These are phyloP conservation scores for Drosophila ezoana DNA, from an alignment of 2,888 invertebrate genomes.

Conservation along the genomic window DNA sequence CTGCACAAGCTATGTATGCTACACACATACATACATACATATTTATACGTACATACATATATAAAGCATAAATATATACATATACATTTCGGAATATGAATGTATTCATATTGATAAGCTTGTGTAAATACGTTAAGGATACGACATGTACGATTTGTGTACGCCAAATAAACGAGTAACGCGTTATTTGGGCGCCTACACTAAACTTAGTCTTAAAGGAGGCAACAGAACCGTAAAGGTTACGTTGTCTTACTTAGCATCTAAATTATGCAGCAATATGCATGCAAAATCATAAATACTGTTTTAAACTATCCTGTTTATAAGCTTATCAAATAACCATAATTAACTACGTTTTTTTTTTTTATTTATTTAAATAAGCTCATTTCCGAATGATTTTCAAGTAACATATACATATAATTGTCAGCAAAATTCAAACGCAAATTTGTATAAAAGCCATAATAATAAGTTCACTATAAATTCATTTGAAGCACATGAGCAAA, in stretches of 20 bases:
- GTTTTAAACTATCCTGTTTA: slow-evolving; percentile 31
- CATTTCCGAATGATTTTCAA: slow-evolving; percentile 21
- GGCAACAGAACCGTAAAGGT: not conserved
- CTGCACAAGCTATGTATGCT: slow-evolving; percentile 12
- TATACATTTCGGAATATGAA: slow-evolving; percentile 2
- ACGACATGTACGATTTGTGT: slow-evolving; percentile 23
- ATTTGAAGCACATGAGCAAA: slow-evolving; percentile 22
- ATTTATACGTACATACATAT: slow-evolving; percentile 11
- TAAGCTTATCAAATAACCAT: slow-evolving; percentile 22
- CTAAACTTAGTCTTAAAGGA: slow-evolving; percentile 32
- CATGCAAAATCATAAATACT: slow-evolving; percentile 10
- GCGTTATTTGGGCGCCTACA: slow-evolving; percentile 44
- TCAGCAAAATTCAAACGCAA: slow-evolving; percentile 33
- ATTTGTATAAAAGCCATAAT: slow-evolving; percentile 78
- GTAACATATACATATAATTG: slow-evolving; percentile 1
- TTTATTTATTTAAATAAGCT: slow-evolving; percentile 49
- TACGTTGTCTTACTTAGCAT: slow-evolving; percentile 10
- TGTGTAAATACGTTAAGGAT: slow-evolving; percentile 52
- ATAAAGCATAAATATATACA: slow-evolving; percentile 19
- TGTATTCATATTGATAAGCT: slow-evolving; percentile 13
- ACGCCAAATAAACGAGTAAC: slow-evolving; percentile 42
- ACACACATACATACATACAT: slow-evolving; percentile 12
- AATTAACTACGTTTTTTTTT: slow-evolving; percentile 34
- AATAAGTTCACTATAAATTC: slow-evolving; percentile 78
- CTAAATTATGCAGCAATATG: slow-evolving; percentile 2